Base-by-base conservation (phyloP, 37 sponge, comb jelly and placozoan genomes). In the Geodia barretti region DNA sequence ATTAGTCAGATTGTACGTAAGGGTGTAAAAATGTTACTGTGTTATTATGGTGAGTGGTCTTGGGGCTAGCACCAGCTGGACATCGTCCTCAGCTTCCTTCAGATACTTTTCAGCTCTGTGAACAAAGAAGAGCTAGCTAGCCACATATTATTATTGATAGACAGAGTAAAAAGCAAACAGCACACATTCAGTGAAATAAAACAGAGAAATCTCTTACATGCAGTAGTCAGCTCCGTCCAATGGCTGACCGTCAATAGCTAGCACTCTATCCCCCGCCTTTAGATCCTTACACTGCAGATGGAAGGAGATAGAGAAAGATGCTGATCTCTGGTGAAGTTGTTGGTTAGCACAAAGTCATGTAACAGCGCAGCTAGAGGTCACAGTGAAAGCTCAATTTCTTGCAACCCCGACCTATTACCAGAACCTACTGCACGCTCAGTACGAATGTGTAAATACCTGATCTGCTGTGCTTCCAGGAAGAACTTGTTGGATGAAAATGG, bases 71-170 rank as follows among this genome's bases (percentile, higher is more conserved):
- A 82, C 77, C 1, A 90, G 37, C 2, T 72, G 41, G 23, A 90
- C 73, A 62, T 90, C 86, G 39, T 90, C 91, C 69, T 85, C 86
- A 61, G 86, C 91, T 69, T 90, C 76, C n/a, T 83, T 86, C 70
- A 91, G 39, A 60, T 91, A 91, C 65, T 78, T 70, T 31, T 87
- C 39, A 66, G 79, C 84, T 70, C 92, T 91, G 71, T 3, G 73
- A 19, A 41, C 41, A 64, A 47, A 32, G 2, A 39, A 67, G 33
- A 39, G 79, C 68, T 30, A 79, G 1, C 17, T 38, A 29, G 21
- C 25, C n/a, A n/a, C n/a, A n/a, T n/a, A n/a, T n/a, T n/a, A n/a
- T n/a, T n/a, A n/a, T n/a, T 3, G 20, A 39, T 19, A 82, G 17
- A 37, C 20, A 24, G 1, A n/a, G 3, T 3, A 3, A 20, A 31